Evolutionary conservation across 2,888 invertebrate species (phyloP).

Genomic region (Holacanthella duospinosa): DNA sequence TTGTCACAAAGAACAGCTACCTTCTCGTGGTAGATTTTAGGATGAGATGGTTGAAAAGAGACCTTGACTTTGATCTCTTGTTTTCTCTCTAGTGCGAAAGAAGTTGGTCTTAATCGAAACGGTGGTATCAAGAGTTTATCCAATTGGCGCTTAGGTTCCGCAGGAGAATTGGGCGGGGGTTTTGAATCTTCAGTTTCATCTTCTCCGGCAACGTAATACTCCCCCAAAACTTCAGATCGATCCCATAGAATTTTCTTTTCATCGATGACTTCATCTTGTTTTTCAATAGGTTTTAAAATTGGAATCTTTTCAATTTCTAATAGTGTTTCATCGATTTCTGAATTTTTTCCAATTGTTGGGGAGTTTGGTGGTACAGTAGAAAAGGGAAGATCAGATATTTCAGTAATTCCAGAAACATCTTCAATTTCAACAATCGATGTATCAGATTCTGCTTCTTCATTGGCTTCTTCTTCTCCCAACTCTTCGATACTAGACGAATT

Average conservation of each 20-base stretch:
- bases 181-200: neutral
- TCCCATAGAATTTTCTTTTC: too few relatives aligned
- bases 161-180: neutral
- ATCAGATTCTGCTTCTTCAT: too few relatives aligned
- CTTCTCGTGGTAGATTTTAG: constrained; percentile 21
- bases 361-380: too few relatives aligned
- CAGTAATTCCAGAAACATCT: too few relatives aligned
- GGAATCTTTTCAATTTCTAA: too few relatives aligned
- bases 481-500: neutral
- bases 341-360: too few relatives aligned
- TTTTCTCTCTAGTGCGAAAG: constrained; percentile 21
- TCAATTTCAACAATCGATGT: too few relatives aligned
- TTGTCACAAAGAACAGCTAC: constrained; percentile 31
- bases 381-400: too few relatives aligned
- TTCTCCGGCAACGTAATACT: neutral
- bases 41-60: constrained; percentile 15
- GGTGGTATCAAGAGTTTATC: constrained; percentile 14
- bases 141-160: neutral
- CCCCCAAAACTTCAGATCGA: neutral
- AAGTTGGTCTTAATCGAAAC: constrained; percentile 20
- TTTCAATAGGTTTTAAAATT: too few relatives aligned
- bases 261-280: too few relatives aligned
- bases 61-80: constrained; percentile 22
- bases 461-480: neutral
- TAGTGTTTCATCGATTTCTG: too few relatives aligned